phyloP scores from a whole-genome alignment of 1,140 invertebrate genomes.

The Bicyclus anynana region DNA sequence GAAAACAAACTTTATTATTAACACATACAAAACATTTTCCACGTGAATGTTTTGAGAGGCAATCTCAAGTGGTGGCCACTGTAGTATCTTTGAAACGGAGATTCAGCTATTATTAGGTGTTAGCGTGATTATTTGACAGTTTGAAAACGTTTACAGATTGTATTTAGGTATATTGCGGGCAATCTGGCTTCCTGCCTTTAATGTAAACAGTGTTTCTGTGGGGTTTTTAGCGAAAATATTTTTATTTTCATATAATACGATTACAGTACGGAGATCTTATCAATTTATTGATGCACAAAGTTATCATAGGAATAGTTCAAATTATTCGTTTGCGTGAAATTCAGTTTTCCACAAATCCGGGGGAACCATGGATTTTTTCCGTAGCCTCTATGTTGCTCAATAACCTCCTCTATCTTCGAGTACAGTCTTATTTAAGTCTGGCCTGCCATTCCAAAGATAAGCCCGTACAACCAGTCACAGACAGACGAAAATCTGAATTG shows the following conservation, averaged over 20 bases:
- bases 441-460: too few species aligned
- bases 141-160: slow-evolving; percentile 75
- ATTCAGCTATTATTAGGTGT: slow-evolving; percentile 73
- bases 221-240: slow-evolving; percentile 42
- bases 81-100: slow-evolving; percentile 66
- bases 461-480: too few species aligned
- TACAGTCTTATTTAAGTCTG: too few species aligned
- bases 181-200: slow-evolving; percentile 73
- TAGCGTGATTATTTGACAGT: slow-evolving; percentile 74
- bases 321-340: too few species aligned
- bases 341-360: too few species aligned
- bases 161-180: slow-evolving; percentile 63
- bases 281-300: too few species aligned
- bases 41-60: slow-evolving; percentile 19
- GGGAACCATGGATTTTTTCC: too few species aligned
- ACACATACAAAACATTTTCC: slow-evolving; percentile 11
- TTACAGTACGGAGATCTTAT: background rate
- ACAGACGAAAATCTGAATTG: too few species aligned
- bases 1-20: slow-evolving; percentile 36
- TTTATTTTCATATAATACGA: background rate
- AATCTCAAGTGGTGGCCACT: slow-evolving; percentile 49
- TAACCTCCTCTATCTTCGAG: too few species aligned
- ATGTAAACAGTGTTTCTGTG: slow-evolving; percentile 69
- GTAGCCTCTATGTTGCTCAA: too few species aligned
- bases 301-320: background rate